Evolutionary conservation across 2,797 vertebrate genomes (phyloP).

Genomic region (Dendrocincla tyrannina): DNA sequence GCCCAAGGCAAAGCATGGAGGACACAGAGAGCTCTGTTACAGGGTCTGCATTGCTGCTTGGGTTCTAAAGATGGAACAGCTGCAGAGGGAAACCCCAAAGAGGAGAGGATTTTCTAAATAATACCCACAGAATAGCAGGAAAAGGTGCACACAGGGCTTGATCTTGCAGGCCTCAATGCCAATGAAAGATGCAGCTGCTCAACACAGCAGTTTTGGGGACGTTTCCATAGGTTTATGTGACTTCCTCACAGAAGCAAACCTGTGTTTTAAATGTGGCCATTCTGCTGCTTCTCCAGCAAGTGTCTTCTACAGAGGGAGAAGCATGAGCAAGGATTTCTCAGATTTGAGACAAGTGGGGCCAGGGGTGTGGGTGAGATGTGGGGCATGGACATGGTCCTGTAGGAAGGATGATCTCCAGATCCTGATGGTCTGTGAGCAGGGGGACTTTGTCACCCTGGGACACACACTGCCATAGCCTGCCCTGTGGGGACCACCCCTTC

Average conservation of each 20-base stretch:
- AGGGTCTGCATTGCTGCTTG: not conserved
- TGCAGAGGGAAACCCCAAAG: not conserved
- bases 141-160: accelerated
- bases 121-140: not conserved
- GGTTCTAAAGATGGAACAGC: not conserved
- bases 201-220: not conserved
- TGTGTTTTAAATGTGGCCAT: not conserved
- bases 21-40: not conserved
- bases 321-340: not conserved
- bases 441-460: accelerated
- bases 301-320: not conserved
- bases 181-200: not conserved
- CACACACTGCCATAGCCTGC: not conserved
- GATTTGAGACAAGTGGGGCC: not conserved
- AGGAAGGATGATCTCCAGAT: not conserved
- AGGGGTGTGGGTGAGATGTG: not conserved
- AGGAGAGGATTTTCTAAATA: not conserved
- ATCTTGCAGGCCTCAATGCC: not conserved
- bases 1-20: not conserved
- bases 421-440: not conserved
- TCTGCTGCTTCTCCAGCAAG: not conserved
- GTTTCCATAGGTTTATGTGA: not conserved
- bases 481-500: not conserved
- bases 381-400: not conserved
- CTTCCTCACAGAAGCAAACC: not conserved